phyloP scores from a whole-genome alignment of 2,113 vertebrate species.

The Tetrao urogallus region DNA sequence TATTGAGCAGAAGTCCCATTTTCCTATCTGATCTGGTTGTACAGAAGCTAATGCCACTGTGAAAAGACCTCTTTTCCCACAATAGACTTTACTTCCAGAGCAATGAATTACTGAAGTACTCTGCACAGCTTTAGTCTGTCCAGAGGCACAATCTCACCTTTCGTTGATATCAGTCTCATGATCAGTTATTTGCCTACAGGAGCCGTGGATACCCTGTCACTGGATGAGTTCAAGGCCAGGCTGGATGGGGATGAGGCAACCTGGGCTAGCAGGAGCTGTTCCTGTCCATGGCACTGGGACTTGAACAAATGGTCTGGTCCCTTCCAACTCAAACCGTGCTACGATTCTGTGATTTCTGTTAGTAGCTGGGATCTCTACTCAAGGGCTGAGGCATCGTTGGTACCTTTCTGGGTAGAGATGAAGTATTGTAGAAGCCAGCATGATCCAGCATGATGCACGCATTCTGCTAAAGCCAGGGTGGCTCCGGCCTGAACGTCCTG shows the following conservation, averaged over 20 bases:
- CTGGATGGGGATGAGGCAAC: background rate
- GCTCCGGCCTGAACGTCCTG: accelerated
- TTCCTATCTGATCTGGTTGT: background rate
- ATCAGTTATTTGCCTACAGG: background rate
- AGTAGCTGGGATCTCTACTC: background rate
- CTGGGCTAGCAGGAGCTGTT: background rate
- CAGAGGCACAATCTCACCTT: background rate
- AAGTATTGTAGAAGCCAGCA: background rate
- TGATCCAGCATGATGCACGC: background rate
- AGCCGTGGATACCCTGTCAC: background rate
- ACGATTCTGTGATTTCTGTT: background rate
- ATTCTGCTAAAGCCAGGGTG: background rate
- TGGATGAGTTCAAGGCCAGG: background rate
- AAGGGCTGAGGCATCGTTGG: background rate
- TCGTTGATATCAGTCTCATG: background rate
- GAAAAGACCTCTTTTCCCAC: background rate
- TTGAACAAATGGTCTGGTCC: background rate
- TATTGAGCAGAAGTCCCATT: background rate
- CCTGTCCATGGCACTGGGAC: background rate
- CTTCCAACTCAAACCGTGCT: background rate
- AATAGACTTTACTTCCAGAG: background rate
- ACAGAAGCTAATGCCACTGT: background rate
- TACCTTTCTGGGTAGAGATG: background rate
- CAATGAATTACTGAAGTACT: constrained; percentile 47
- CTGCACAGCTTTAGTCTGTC: background rate